Percentiles rank a stretch among this genome's conserved stretches.
Conservation (phyloP, 2,113 vertebrate genomes). For the Trachemys scripta region DNA sequence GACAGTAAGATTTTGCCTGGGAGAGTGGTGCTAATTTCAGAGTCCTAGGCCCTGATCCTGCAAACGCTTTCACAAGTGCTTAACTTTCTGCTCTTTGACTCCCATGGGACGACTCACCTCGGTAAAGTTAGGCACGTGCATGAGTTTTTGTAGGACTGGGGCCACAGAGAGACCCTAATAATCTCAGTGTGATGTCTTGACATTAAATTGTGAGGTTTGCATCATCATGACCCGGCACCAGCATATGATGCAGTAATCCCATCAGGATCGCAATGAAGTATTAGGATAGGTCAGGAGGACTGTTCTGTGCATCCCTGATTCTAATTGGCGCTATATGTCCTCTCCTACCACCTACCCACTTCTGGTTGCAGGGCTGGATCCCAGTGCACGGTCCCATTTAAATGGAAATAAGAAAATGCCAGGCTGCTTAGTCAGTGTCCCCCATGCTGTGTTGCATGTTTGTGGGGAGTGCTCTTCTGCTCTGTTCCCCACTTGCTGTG, state of each 20-base stretch:
- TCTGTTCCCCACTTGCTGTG: background rate
- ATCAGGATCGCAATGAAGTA: background rate
- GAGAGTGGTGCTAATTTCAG: background rate
- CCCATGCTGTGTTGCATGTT: background rate
- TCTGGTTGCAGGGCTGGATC: background rate
- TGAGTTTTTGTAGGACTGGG: background rate
- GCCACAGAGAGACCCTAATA: background rate
- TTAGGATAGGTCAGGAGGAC: background rate
- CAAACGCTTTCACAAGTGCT: background rate
- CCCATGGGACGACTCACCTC: background rate
- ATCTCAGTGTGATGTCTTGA: background rate
- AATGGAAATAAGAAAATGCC: background rate
- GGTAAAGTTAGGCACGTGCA: background rate
- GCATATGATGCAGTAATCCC: background rate
- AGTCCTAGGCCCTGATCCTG: background rate
- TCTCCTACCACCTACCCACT: background rate
- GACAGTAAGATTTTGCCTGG: background rate
- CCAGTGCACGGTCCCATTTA: background rate
- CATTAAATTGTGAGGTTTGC: background rate
- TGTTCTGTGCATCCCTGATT: background rate
- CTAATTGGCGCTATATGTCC: background rate
- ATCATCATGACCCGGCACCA: background rate
- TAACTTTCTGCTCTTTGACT: background rate
- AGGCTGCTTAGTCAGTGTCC: background rate
- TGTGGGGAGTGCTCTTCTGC: background rate